Conservation (phyloP, 30 jellyfish, hydroid and myxozoan species). For the Pelagia noctiluca region DNA sequence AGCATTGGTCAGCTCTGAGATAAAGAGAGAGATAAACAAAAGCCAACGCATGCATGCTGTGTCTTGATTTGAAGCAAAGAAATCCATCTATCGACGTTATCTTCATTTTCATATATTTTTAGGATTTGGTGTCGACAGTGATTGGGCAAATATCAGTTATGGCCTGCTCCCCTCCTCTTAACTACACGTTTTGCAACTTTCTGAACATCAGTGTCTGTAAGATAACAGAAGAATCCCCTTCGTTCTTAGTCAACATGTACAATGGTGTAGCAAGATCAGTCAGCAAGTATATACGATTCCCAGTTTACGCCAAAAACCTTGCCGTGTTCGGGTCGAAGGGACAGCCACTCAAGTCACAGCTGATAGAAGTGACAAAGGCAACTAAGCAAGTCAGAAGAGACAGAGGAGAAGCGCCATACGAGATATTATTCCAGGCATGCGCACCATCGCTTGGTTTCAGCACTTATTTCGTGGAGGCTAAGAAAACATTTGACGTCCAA, state of each 20-base stretch:
- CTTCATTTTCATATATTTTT: too few relatives aligned
- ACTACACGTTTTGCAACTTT: slow-evolving; percentile 74
- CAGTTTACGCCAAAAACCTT: slow-evolving; percentile 57
- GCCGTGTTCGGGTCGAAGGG: slow-evolving; percentile 79
- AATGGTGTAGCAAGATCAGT: slow-evolving; percentile 83
- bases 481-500: slow-evolving; percentile 9
- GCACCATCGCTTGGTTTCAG: slow-evolving; percentile 83
- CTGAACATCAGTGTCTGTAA: slow-evolving; percentile 85
- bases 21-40: too few relatives aligned
- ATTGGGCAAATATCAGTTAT: slow-evolving; percentile 38
- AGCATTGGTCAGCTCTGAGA: too few relatives aligned
- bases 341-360: slow-evolving; percentile 68
- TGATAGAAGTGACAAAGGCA: slow-evolving; percentile 74
- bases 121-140: slow-evolving; percentile 65
- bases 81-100: too few relatives aligned
- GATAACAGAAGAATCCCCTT: slow-evolving; percentile 68
- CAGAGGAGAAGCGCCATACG: slow-evolving; percentile 86
- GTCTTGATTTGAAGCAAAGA: too few relatives aligned
- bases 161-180: slow-evolving; percentile 11
- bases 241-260: slow-evolving; percentile 70
- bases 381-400: slow-evolving; percentile 60
- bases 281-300: slow-evolving; percentile 64
- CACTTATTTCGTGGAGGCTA: slow-evolving; percentile 73
- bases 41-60: too few relatives aligned
- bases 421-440: slow-evolving; percentile 57